Percentiles rank a stretch among this genome's conserved stretches.
phyloP scores from a whole-genome alignment of 2,113 vertebrate genomes.

The Kobus ellipsiprymnus region DNA sequence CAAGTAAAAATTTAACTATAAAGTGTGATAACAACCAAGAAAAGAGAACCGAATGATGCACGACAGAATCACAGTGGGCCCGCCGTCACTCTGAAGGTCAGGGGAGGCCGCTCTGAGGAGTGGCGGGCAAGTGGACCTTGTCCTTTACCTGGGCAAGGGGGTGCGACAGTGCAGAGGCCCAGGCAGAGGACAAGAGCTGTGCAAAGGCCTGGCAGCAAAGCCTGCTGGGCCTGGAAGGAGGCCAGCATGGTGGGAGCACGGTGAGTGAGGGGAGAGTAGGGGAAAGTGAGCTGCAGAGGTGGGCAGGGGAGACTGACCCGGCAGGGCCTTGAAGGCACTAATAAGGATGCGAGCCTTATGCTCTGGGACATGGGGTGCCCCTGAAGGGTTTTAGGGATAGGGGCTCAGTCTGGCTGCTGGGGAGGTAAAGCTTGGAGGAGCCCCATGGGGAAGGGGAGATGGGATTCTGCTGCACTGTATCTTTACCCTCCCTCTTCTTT shows the following conservation, averaged over 20 bases:
- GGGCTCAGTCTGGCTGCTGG: neutral
- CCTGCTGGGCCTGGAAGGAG: no score
- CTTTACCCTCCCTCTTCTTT: neutral
- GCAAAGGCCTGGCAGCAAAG: neutral
- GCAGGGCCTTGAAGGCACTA: neutral
- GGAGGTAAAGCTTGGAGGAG: neutral
- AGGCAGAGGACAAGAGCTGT: neutral
- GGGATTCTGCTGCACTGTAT: neutral
- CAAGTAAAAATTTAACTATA: neutral
- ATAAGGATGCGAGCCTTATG: neutral
- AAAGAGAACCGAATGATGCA: neutral
- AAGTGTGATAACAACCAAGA: neutral
- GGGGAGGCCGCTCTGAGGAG: neutral
- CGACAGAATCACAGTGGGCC: accelerated
- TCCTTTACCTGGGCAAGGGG: neutral
- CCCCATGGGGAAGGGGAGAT: neutral
- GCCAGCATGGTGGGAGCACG: neutral
- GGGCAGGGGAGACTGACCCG: no score
- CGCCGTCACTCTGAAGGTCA: accelerated
- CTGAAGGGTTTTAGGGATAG: neutral
- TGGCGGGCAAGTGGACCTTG: neutral
- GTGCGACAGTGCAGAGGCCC: accelerated
- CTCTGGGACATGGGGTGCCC: neutral
- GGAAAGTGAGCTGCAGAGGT: neutral
- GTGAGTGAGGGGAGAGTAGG: accelerated